Evolutionary conservation across 2,797 vertebrate genomes (phyloP), one percentile per base, ranked within the genome.

Genomic region (Myripristis jacobus): DNA sequence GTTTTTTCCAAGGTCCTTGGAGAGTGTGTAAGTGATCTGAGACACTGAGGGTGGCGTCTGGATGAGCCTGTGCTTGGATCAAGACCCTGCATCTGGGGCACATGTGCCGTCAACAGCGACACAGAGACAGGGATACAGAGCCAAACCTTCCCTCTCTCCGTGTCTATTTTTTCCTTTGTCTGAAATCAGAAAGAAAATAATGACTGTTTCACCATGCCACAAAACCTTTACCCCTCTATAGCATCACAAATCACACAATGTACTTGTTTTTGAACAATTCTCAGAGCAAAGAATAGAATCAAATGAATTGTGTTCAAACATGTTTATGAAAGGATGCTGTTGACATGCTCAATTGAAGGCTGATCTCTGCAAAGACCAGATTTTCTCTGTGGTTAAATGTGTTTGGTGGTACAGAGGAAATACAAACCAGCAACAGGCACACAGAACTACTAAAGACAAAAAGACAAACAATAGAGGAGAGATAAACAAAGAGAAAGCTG

Each of bases 31-130:
- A 90, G 87, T 81, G 89, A 92, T 92, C 88, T 81, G 87, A 90
- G 88, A 91, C 83, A 82, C 86, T 86, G 56, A 47, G 90, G 88
- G 89, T 90, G 90, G 90, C 73, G 89, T 90, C 90, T 89, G 77
- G 85, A 89, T 87, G 86, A 87, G 85, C 82, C 65, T 75, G 85
- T 84, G 75, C 87, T 91, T 92, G 89, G 89, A 92, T 89, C 76
- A 56, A 84, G 81, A 89, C 82, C 66, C 85, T 84, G 88, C 90
- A 92, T 92, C 89, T 93, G 93, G 88, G 89, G 76, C 81, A 88
- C 91, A 93, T 92, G 90, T 93, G 90, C 86, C 75, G 75, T 79
- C 79, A 67, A 73, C 77, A 52, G 82, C 81, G 81, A 89, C 87
- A 91, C 53, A 84, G 75, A 83, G 82, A 82, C 16, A 4, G 15